These are phyloP conservation scores for Palythoa grandiflora DNA, from an alignment of 92 coral and sea anemone species.

Conservation along the genomic window DNA sequence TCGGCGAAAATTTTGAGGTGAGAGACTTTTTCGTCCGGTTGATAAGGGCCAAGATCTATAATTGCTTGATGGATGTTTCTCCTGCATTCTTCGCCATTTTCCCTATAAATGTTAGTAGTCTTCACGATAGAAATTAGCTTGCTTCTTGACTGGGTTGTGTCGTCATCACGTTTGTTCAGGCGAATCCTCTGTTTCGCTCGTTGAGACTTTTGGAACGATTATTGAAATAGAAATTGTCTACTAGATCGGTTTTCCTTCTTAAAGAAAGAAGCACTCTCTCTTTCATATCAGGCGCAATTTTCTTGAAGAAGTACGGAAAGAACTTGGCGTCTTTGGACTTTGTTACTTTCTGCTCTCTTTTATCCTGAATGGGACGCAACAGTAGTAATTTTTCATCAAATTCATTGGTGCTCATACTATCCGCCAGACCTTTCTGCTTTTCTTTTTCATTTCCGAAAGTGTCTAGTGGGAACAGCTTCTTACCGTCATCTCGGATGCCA, in stretches of 20 bases:
- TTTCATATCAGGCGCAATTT: slow-evolving; percentile 44
- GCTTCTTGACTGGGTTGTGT: slow-evolving; percentile 3
- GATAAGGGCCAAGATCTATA: slow-evolving; percentile 43
- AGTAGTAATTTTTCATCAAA: slow-evolving; percentile 50
- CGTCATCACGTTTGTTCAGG: slow-evolving; percentile 9
- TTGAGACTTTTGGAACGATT: slow-evolving; percentile 13
- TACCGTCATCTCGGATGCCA: slow-evolving; percentile 35
- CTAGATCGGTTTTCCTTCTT: slow-evolving; percentile 11
- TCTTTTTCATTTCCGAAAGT: slow-evolving; percentile 53
- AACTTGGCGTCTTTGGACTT: slow-evolving; percentile 40
- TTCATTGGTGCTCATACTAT: slow-evolving; percentile 28
- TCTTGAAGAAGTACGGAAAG: slow-evolving; percentile 21
- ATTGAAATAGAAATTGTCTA: slow-evolving; percentile 44
- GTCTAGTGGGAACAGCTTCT: slow-evolving; percentile 39
- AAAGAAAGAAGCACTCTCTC: background rate
- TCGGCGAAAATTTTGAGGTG: slow-evolving; percentile 35
- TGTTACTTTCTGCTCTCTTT: slow-evolving; percentile 11
- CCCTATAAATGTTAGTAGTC: slow-evolving; percentile 6
- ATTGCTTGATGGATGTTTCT: slow-evolving; percentile 53
- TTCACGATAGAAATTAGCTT: background rate
- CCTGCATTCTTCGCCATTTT: slow-evolving; percentile 18
- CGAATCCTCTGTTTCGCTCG: slow-evolving; percentile 39
- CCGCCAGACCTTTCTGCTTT: slow-evolving; percentile 37
- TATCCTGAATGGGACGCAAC: slow-evolving; percentile 35
- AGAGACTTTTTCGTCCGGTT: slow-evolving; percentile 32